Evolutionary conservation across 2,888 invertebrate genomes (phyloP).

Genomic region (Xestia ashworthii): DNA sequence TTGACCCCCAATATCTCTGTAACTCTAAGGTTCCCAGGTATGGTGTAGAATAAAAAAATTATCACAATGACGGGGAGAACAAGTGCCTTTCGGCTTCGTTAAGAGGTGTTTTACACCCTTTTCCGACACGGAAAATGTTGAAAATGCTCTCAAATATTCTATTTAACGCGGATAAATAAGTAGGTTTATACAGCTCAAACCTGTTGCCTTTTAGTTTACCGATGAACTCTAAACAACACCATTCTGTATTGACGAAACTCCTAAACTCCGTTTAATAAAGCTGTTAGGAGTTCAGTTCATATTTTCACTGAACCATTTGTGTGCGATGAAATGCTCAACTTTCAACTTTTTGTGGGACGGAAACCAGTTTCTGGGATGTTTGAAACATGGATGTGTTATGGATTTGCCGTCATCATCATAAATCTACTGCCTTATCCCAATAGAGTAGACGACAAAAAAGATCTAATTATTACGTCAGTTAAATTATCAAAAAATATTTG

Average conservation of each 20-base stretch:
- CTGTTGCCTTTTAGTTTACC: constrained; percentile 8
- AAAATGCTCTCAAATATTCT: background rate
- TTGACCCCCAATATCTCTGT: no score
- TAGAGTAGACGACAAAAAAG: no score
- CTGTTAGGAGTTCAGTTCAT: background rate
- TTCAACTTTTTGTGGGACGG: constrained; percentile 3
- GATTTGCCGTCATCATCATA: no score
- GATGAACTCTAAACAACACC: background rate
- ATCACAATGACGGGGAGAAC: no score
- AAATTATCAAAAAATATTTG: no score
- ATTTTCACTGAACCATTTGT: constrained; percentile 8
- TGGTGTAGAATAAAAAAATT: no score
- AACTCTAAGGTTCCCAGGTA: no score
- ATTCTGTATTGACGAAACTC: background rate
- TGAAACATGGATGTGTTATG: constrained; percentile 15
- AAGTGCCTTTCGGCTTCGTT: no score
- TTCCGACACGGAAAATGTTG: background rate
- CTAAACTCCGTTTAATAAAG: background rate
- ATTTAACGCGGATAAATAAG: background rate
- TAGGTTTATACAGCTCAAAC: background rate
- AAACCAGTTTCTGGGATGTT: background rate
- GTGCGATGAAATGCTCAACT: constrained; percentile 3
- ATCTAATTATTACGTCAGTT: no score
- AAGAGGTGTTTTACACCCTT: no score
- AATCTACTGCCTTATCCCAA: no score